Conservation (phyloP, 2,888 invertebrate species). For the Eupeodes luniger region DNA sequence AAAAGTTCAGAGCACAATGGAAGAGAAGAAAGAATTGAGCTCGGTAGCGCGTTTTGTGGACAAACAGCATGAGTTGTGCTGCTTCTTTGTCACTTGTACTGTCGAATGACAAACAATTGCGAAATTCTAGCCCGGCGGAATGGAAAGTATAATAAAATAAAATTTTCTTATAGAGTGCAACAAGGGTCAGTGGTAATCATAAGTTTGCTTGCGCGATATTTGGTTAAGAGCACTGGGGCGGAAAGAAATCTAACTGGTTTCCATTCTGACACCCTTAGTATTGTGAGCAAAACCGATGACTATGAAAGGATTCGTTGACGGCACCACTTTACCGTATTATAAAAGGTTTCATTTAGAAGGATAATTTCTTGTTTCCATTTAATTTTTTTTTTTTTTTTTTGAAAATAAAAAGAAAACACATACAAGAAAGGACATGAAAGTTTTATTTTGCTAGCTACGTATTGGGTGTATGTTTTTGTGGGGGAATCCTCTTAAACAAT, state of each 20-base stretch:
- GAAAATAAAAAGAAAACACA: conserved; percentile 8
- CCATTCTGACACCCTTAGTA: conserved; percentile 61
- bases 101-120: conserved; percentile 61
- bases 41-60: conserved; percentile 54
- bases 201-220: conserved; percentile 59
- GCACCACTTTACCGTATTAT: conserved; percentile 70
- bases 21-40: conserved; percentile 41
- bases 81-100: conserved; percentile 52
- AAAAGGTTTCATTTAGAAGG: conserved; percentile 62
- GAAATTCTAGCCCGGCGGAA: not conserved
- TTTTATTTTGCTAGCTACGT: not conserved
- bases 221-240: conserved; percentile 58
- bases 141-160: conserved; percentile 43
- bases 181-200: conserved; percentile 67
- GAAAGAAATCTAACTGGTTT: conserved; percentile 62
- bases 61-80: conserved; percentile 52
- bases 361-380: conserved; percentile 68
- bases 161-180: conserved; percentile 45
- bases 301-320: conserved; percentile 74
- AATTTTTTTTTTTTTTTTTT: not conserved
- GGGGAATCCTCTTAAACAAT: conserved; percentile 51
- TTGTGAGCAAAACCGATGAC: conserved; percentile 67
- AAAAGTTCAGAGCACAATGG: conserved; percentile 57
- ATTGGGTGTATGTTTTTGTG: conserved; percentile 31
- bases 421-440: conserved; percentile 34